phyloP scores from a whole-genome alignment of 2,888 invertebrate genomes.

The Melangyna quadrimaculata region DNA sequence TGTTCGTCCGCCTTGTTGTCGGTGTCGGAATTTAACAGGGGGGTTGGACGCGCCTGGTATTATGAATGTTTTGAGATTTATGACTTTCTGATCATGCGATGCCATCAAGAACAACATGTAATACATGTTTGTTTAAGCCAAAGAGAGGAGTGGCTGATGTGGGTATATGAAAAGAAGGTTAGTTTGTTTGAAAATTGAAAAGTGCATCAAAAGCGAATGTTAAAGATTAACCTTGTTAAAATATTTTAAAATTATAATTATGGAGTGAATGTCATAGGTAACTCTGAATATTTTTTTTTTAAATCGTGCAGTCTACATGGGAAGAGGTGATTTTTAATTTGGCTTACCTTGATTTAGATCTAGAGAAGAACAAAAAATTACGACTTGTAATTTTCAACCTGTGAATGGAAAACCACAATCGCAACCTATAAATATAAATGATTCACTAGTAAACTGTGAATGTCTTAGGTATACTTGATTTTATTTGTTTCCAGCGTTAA shows the following conservation, averaged over 20 bases:
- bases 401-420: no score
- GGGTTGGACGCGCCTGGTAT: constrained; percentile 34
- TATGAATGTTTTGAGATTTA: constrained; percentile 46
- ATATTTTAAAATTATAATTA: not conserved
- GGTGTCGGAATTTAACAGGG: constrained; percentile 33
- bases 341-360: no score
- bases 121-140: not conserved
- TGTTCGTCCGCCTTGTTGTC: constrained; percentile 47
- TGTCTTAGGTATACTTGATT: no score
- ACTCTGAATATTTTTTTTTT: not conserved
- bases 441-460: no score
- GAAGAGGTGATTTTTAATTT: not conserved
- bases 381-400: no score
- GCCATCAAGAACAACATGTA: not conserved
- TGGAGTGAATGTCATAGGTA: not conserved
- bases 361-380: no score
- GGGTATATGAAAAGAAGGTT: constrained; percentile 9
- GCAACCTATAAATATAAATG: no score
- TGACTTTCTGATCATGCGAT: constrained; percentile 35
- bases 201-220: not conserved
- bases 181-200: not conserved
- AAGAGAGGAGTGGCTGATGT: not conserved
- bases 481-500: no score
- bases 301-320: not conserved
- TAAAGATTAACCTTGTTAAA: not conserved